Conservation (phyloP, 1,140 invertebrate species). For the Drosophila orena region DNA sequence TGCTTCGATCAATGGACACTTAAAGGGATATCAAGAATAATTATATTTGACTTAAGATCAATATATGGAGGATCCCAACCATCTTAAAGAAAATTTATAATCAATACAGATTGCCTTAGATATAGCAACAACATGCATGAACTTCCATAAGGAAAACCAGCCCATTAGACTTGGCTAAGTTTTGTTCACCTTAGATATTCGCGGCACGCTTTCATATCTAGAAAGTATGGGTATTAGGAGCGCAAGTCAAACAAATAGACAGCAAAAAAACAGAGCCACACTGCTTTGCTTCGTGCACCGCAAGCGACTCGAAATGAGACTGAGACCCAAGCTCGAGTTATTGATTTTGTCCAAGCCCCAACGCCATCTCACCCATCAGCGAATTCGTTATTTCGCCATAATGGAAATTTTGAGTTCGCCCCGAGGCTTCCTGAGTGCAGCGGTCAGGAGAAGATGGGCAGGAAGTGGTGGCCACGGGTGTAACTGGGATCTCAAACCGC, state of each 20-base stretch:
- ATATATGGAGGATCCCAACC: too few species aligned
- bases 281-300: conserved; percentile 6
- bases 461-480: conserved; percentile 11
- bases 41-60: background rate
- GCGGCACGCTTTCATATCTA: background rate
- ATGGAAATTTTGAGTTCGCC: conserved; percentile 40
- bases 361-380: background rate
- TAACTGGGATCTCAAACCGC: conserved; percentile 1
- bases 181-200: conserved; percentile 23
- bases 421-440: conserved; percentile 6
- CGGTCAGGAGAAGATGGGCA: conserved; percentile 1
- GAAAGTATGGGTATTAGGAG: background rate
- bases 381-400: conserved; percentile 41
- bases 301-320: conserved; percentile 14
- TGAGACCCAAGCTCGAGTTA: conserved; percentile 24
- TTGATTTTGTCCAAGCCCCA: conserved; percentile 23
- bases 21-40: background rate
- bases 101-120: too few species aligned
- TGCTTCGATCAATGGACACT: too few species aligned
- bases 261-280: conserved; percentile 16
- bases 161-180: conserved; percentile 9
- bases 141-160: background rate
- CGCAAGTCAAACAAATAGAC: conserved; percentile 1
- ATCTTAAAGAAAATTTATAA: too few species aligned
- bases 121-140: too few species aligned